Conservation (phyloP, 2,797 vertebrate species). For the Mormyrus proboscirostris region DNA sequence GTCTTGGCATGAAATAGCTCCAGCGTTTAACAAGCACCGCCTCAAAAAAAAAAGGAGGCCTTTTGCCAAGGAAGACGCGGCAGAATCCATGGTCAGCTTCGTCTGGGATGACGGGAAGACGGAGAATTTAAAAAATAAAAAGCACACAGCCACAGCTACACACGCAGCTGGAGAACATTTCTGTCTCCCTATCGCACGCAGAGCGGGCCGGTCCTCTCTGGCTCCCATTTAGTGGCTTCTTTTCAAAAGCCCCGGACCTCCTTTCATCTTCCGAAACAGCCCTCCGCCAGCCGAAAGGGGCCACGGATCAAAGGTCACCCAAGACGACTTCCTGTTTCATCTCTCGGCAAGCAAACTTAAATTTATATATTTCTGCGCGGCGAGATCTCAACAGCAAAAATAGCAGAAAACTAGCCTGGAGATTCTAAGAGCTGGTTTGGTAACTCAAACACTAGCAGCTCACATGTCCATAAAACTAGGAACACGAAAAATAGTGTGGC, state of each 20-base stretch:
- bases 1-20: not conserved
- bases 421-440: not conserved
- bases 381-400: constrained; percentile 38
- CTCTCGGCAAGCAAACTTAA: constrained; percentile 38
- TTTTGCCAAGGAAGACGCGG: not conserved
- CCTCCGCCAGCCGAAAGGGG: constrained; percentile 63
- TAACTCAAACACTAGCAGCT: not conserved
- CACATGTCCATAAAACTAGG: not conserved
- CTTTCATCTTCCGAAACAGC: constrained; percentile 78
- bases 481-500: not conserved
- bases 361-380: constrained; percentile 20
- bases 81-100: not conserved
- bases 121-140: not conserved
- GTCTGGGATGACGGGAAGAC: not conserved
- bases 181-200: constrained; percentile 54
- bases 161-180: constrained; percentile 67
- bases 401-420: not conserved
- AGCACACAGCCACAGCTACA: constrained; percentile 58
- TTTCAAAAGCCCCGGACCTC: constrained; percentile 60
- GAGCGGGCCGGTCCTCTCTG: constrained; percentile 57
- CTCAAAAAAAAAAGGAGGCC: not conserved
- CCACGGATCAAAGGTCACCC: constrained; percentile 78
- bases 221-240: constrained; percentile 77
- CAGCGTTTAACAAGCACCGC: not conserved
- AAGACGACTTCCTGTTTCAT: constrained; percentile 78